Percentiles rank a stretch among this genome's conserved stretches.
These are phyloP conservation scores for Echiichthys vipera DNA, from an alignment of 2,797 vertebrate genomes.

Conservation along the genomic window DNA sequence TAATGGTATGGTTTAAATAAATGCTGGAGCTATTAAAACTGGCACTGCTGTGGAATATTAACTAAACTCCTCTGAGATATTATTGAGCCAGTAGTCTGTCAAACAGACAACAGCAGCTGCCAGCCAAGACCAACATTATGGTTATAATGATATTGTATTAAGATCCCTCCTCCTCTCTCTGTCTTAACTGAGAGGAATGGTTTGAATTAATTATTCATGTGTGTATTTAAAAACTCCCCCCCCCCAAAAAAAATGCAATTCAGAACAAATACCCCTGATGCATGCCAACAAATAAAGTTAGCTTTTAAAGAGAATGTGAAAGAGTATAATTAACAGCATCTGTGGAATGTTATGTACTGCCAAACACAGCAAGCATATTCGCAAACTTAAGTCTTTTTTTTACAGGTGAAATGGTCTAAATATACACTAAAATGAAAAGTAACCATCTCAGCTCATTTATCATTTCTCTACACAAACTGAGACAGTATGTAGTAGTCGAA, in stretches of 20 bases:
- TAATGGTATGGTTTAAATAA: constrained; percentile 64
- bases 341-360: too few relatives aligned
- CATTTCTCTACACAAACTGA: constrained; percentile 10
- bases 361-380: constrained; percentile 33
- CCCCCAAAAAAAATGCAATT: constrained; percentile 20
- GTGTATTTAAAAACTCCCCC: constrained; percentile 11
- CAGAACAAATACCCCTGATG: constrained; percentile 12
- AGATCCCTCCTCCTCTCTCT: neutral
- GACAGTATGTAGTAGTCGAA: constrained; percentile 17
- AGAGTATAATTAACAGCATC: constrained; percentile 46
- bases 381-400: constrained; percentile 24
- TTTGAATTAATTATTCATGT: constrained; percentile 14
- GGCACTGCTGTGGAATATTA: constrained; percentile 60
- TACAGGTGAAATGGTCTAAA: constrained; percentile 9
- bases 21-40: constrained; percentile 53
- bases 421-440: constrained; percentile 25
- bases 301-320: constrained; percentile 33
- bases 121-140: constrained; percentile 54
- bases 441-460: constrained; percentile 53
- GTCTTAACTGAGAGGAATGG: neutral
- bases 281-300: constrained; percentile 31
- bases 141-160: constrained; percentile 38
- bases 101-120: constrained; percentile 45
- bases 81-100: constrained; percentile 49
- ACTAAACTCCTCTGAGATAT: constrained; percentile 57